Conservation (phyloP, 2,797 vertebrate genomes). For the Babyrousa celebensis region DNA sequence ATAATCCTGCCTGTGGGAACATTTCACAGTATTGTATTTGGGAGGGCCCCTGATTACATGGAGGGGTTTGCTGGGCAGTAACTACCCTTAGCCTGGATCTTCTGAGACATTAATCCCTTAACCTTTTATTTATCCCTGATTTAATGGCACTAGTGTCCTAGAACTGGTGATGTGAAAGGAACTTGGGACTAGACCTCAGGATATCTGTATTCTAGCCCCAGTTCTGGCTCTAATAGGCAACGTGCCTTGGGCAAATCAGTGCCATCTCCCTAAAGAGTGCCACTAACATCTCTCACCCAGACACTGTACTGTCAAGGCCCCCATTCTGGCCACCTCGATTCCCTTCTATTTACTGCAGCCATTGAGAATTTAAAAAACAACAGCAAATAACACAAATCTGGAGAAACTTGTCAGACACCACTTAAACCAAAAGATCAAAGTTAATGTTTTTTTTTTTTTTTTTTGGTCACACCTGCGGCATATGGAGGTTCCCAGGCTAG, state of each 20-base stretch:
- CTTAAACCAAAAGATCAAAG: slow-evolving; percentile 55
- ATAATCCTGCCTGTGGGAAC: not conserved
- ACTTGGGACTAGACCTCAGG: not conserved
- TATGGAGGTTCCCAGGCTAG: too few relatives aligned
- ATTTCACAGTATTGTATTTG: not conserved
- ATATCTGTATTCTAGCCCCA: not conserved
- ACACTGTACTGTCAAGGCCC: not conserved
- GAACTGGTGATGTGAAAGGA: not conserved
- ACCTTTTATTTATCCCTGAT: slow-evolving; percentile 16
- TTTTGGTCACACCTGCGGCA: too few relatives aligned
- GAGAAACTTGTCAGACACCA: not conserved
- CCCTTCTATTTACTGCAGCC: not conserved
- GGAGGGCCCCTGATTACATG: not conserved
- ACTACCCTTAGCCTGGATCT: slow-evolving; percentile 50
- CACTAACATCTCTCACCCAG: not conserved
- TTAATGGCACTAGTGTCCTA: slow-evolving; percentile 37
- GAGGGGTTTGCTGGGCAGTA: not conserved
- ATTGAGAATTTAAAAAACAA: not conserved
- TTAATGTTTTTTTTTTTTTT: not conserved
- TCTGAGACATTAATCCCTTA: slow-evolving; percentile 38
- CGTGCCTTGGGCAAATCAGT: slow-evolving; percentile 42
- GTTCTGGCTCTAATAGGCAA: slow-evolving; percentile 31
- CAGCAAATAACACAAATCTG: not conserved
- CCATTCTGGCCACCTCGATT: not conserved
- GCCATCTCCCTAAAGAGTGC: not conserved